A percentile compares a stretch with the other conserved stretches of the same genome.
Evolutionary conservation across 2,113 vertebrate genomes (phyloP).

Genomic region (Parus major): DNA sequence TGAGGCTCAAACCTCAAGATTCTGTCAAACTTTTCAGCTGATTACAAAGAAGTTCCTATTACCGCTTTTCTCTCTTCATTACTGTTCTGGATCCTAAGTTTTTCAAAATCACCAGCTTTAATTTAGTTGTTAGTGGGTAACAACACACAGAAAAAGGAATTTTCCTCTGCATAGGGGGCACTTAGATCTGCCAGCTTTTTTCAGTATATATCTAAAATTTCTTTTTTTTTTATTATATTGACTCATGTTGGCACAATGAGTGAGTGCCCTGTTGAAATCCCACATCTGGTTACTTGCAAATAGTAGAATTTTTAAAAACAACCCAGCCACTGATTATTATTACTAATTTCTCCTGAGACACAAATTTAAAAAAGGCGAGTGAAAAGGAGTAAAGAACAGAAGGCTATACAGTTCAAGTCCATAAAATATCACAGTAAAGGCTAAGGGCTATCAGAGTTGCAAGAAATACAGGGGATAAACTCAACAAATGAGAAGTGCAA

Average conservation of each 20-base stretch:
- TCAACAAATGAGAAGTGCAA: background rate
- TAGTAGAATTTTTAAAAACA: constrained; percentile 24
- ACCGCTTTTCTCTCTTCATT: background rate
- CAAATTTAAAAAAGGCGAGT: background rate
- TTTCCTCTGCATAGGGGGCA: background rate
- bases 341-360: constrained; percentile 15
- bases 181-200: background rate
- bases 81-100: background rate
- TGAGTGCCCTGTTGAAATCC: background rate
- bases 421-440: background rate
- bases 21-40: background rate
- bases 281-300: background rate
- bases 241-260: background rate
- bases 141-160: background rate
- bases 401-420: background rate
- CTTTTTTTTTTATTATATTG: constrained; percentile 15
- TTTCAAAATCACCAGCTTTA: background rate
- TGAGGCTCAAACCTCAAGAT: background rate
- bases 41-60: background rate
- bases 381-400: background rate
- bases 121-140: background rate
- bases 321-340: background rate
- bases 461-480: background rate
- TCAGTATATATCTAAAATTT: background rate
- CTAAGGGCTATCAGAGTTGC: background rate